Base-by-base conservation (phyloP, 2,888 invertebrate species). In the Palloptera scutellata region DNA sequence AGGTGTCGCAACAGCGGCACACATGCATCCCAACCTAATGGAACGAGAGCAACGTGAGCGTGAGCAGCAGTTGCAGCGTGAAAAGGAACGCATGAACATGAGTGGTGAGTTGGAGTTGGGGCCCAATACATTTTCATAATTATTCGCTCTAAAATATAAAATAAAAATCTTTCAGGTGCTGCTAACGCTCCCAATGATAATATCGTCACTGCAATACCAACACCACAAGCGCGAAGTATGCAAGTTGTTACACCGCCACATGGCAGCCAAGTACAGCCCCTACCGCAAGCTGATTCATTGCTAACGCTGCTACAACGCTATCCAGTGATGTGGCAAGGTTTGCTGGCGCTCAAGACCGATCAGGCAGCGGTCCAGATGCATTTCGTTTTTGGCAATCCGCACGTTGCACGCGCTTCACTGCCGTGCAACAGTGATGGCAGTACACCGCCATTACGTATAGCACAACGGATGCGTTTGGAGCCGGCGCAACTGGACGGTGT, bases 281-380 rank as follows among this genome's bases (percentile, higher is more conserved):
- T 93, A 72, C 91, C 92, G 66, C 94, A 93, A 81, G 92, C 92
- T 8, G 94, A 95, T 85, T 92, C 93, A 64, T 86, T 95, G 74
- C 88, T 93, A 74, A 93, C 92, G 87, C 84, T 95, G 64, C 87
- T 95, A 9, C 90, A 96, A 91, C 91, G 95, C 68, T 97, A 97
- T 86, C 97, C 97, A 11, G 93, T 97, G 57, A 95, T 97, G 93
- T 98, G 98, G 98, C 97, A 97, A 86, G 97, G 98, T 1, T 86
- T 95, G 70, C 86, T 98, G 74, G 97, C 96, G 0, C 87, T 98
- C 74, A 98, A 98, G 87, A 98, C 96, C 84, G 98, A 98, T 86
- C 94, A 94, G 78, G 97, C 97, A 8, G 95, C 95, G 41, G 98
- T 98, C 57, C 98, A 98, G 87, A 98, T 98, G 98, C 97, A 98